These are phyloP conservation scores for Spialia ferax DNA, from an alignment of 2,888 invertebrate genomes.

Conservation along the genomic window DNA sequence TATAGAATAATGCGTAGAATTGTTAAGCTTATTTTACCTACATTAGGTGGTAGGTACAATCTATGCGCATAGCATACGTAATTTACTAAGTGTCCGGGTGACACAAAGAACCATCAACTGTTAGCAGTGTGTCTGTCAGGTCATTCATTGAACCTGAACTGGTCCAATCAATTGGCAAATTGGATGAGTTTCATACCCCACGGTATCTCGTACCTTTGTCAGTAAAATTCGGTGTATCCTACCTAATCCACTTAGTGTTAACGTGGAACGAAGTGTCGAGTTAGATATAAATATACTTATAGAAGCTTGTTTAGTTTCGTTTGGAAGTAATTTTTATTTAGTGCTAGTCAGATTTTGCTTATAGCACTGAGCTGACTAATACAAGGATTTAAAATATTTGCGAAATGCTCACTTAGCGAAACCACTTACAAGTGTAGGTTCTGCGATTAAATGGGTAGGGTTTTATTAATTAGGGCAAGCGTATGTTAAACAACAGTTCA, in stretches of 20 bases:
- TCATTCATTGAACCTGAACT: neutral
- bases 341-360: neutral
- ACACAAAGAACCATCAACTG: slow-evolving; percentile 2
- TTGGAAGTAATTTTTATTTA: neutral
- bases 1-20: too few species aligned
- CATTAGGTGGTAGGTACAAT: neutral
- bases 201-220: neutral
- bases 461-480: neutral
- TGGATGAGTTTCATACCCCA: neutral
- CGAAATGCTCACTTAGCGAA: neutral
- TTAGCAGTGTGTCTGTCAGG: neutral
- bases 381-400: neutral
- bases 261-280: neutral
- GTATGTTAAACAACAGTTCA: neutral
- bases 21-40: neutral
- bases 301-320: neutral
- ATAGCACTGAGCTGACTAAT: neutral
- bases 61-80: neutral
- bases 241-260: slow-evolving; percentile 8
- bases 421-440: neutral
- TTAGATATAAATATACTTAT: neutral
- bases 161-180: slow-evolving; percentile 12
- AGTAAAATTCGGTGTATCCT: neutral
- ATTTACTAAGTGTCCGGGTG: neutral
- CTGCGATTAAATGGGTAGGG: neutral